Evolutionary conservation across 2,113 vertebrate species (phyloP).

Genomic region (Xenopus borealis): DNA sequence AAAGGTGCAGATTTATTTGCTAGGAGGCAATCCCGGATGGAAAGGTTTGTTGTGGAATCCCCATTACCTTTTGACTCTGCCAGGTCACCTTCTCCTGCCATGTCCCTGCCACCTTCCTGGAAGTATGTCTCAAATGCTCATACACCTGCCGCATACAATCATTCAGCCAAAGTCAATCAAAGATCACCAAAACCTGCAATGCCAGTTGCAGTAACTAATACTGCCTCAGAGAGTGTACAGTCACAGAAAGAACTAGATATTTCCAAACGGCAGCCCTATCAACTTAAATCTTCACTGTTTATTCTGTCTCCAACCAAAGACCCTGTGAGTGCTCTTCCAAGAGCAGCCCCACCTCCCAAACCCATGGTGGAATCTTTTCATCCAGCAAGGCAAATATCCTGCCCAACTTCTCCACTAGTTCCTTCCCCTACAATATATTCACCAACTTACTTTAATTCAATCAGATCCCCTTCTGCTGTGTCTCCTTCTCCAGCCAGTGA

Average conservation of each 20-base stretch:
- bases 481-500: slow-evolving; percentile 49
- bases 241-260: slow-evolving; percentile 81
- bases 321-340: slow-evolving; percentile 67
- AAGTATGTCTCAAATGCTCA: slow-evolving; percentile 80
- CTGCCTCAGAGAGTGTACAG: slow-evolving; percentile 73
- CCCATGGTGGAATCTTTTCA: slow-evolving; percentile 51
- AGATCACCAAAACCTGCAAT: slow-evolving; percentile 63
- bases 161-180: slow-evolving; percentile 63
- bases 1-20: slow-evolving; percentile 92
- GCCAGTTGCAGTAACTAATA: slow-evolving; percentile 59
- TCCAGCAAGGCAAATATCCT: slow-evolving; percentile 69
- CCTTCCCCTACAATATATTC: slow-evolving; percentile 65
- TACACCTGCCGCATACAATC: slow-evolving; percentile 59
- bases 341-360: slow-evolving; percentile 70
- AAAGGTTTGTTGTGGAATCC: slow-evolving; percentile 83
- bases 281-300: slow-evolving; percentile 85
- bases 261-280: slow-evolving; percentile 82
- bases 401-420: slow-evolving; percentile 55
- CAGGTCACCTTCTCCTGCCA: slow-evolving; percentile 86
- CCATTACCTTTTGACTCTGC: slow-evolving; percentile 58
- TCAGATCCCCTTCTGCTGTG: slow-evolving; percentile 60
- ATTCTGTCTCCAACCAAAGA: slow-evolving; percentile 82
- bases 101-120: slow-evolving; percentile 95
- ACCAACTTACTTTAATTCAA: slow-evolving; percentile 45
- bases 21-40: slow-evolving; percentile 90